Conservation (phyloP, 2,888 invertebrate species). For the Lepeophtheirus nordmannii region DNA sequence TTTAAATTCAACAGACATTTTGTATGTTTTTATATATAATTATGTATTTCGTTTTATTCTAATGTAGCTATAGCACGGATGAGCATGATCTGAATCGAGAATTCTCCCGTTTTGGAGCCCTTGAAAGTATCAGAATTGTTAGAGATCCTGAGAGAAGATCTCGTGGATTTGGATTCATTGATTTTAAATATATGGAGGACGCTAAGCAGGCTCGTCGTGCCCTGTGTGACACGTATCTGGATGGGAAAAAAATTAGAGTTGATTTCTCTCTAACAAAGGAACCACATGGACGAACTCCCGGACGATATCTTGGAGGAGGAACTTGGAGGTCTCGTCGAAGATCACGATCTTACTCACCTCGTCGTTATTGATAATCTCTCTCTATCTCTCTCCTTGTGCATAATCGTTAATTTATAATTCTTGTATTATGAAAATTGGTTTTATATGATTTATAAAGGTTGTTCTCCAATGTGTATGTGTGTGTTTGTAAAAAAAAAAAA, state of each 20-base stretch:
- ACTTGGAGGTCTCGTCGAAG: background rate
- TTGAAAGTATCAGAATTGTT: constrained; percentile 8
- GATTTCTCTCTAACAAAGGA: constrained; percentile 5
- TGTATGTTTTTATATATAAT: too few relatives aligned
- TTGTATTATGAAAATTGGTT: too few relatives aligned
- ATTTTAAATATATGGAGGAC: background rate
- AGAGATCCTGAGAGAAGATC: constrained; percentile 5
- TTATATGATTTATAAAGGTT: too few relatives aligned
- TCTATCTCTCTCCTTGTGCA: too few relatives aligned
- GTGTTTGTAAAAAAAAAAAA: too few relatives aligned
- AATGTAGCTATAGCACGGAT: constrained; percentile 3
- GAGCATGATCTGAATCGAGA: constrained; percentile 4
- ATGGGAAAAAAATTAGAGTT: constrained; percentile 11
- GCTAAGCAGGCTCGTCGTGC: constrained; percentile 9
- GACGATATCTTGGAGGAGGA: constrained; percentile 8
- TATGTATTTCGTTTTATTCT: background rate
- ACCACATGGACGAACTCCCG: constrained; percentile 16
- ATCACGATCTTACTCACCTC: constrained; percentile 8
- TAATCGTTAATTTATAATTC: too few relatives aligned
- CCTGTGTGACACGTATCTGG: constrained; percentile 3
- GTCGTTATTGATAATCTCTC: background rate
- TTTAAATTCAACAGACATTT: background rate
- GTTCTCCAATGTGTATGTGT: too few relatives aligned
- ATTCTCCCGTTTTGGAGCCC: background rate
- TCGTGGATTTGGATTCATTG: constrained; percentile 13